Conservation (phyloP, 1,140 invertebrate species). For the Onthophagus taurus region DNA sequence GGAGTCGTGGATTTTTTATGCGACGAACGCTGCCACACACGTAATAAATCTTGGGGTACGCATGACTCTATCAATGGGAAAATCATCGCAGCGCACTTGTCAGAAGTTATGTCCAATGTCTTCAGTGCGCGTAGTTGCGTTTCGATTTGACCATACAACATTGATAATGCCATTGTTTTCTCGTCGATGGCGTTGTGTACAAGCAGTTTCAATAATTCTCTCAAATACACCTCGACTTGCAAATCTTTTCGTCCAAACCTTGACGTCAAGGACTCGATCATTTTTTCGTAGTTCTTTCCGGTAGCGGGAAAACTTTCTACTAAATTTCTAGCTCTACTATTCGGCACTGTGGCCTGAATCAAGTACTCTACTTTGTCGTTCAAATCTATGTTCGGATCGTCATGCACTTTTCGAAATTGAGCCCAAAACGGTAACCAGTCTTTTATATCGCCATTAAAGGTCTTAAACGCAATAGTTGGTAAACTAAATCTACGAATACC, state of each 20-base stretch:
- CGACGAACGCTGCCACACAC: conserved; percentile 30
- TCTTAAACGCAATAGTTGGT: neutral
- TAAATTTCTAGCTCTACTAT: too few species aligned
- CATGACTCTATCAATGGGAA: conserved; percentile 35
- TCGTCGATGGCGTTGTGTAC: conserved; percentile 7
- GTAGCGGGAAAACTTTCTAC: too few species aligned
- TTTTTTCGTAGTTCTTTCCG: too few species aligned
- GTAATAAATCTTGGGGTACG: conserved; percentile 27
- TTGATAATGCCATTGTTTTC: conserved; percentile 10
- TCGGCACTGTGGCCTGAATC: too few species aligned
- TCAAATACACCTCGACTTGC: too few species aligned
- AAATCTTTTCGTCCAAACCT: too few species aligned
- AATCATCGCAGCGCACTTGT: conserved; percentile 33
- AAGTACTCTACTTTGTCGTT: too few species aligned
- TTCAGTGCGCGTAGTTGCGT: conserved; percentile 31
- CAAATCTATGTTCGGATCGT: too few species aligned
- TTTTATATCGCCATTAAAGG: neutral
- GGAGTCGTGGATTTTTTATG: too few species aligned
- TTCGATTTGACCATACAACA: conserved; percentile 20
- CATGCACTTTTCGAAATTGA: too few species aligned
- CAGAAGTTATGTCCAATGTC: conserved; percentile 30
- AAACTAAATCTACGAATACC: neutral
- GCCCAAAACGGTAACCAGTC: too few species aligned
- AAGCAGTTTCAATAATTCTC: conserved; percentile 26
- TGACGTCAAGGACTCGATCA: too few species aligned